Evolutionary conservation across 2,113 vertebrate species (phyloP).

Genomic region (Sminthopsis crassicaudata): DNA sequence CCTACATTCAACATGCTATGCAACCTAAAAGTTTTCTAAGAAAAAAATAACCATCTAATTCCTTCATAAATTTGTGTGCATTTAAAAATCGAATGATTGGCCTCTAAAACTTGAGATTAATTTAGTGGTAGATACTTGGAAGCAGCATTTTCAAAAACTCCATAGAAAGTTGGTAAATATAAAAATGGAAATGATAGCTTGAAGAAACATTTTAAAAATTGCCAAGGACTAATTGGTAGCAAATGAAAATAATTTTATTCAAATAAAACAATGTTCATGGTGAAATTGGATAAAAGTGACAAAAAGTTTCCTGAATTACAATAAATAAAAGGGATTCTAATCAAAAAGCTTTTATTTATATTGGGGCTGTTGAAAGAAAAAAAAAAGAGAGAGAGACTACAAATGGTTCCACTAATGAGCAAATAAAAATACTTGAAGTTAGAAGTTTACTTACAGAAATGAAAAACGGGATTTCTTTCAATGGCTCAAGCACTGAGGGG

Average conservation of each 20-base stretch:
- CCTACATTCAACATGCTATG: neutral
- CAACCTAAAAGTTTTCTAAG: neutral
- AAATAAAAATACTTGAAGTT: neutral
- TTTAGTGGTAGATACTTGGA: too few relatives aligned
- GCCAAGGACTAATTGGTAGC: neutral
- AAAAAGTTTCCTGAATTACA: neutral
- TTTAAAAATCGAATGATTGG: neutral
- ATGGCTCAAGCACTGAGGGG: neutral
- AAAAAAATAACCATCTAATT: neutral
- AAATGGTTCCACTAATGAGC: neutral
- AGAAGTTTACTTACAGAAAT: neutral
- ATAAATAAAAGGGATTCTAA: neutral
- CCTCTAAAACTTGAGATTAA: neutral
- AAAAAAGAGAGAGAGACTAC: neutral
- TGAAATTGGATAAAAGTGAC: neutral
- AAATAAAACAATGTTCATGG: neutral
- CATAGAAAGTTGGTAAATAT: fast-evolving
- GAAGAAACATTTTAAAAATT: fast-evolving
- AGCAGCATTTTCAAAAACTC: neutral
- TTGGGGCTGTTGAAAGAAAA: neutral
- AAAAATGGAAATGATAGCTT: fast-evolving
- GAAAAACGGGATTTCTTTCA: neutral
- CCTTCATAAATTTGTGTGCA: neutral
- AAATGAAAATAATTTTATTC: neutral
- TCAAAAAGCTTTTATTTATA: neutral